These are phyloP conservation scores for Propithecus coquereli DNA, from an alignment of 2,113 vertebrate species.

Conservation along the genomic window DNA sequence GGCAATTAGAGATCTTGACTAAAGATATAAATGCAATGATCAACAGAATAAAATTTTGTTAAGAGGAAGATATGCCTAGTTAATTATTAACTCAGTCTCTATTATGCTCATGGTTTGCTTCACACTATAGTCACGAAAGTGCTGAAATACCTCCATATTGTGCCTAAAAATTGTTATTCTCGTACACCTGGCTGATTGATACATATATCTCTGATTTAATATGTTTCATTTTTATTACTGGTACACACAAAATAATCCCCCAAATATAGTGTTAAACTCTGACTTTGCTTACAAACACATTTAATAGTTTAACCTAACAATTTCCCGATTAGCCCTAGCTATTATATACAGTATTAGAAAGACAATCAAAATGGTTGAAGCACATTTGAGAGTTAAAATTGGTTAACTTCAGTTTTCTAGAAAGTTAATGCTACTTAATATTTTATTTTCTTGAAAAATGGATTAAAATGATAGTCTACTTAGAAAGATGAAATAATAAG, in stretches of 20 bases:
- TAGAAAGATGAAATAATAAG: conserved; percentile 16
- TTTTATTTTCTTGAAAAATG: conserved; percentile 34
- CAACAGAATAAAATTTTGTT: background rate
- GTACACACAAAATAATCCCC: background rate
- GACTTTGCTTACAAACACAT: background rate
- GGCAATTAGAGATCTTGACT: background rate
- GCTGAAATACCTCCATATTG: background rate
- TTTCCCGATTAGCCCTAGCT: background rate
- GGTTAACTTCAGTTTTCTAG: background rate
- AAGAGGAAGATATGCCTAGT: background rate
- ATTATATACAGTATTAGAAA: background rate
- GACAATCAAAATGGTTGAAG: background rate
- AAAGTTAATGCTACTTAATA: conserved; percentile 10
- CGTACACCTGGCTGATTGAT: background rate
- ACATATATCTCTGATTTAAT: background rate
- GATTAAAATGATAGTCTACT: background rate
- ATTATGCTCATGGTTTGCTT: background rate
- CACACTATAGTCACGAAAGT: background rate
- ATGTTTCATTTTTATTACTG: background rate
- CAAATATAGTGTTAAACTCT: background rate
- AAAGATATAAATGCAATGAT: background rate
- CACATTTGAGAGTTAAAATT: background rate
- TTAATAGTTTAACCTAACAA: background rate
- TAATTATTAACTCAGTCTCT: background rate
- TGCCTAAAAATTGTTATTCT: background rate